phyloP scores from a whole-genome alignment of 2,888 invertebrate species.

The Eupithecia subfuscata region DNA sequence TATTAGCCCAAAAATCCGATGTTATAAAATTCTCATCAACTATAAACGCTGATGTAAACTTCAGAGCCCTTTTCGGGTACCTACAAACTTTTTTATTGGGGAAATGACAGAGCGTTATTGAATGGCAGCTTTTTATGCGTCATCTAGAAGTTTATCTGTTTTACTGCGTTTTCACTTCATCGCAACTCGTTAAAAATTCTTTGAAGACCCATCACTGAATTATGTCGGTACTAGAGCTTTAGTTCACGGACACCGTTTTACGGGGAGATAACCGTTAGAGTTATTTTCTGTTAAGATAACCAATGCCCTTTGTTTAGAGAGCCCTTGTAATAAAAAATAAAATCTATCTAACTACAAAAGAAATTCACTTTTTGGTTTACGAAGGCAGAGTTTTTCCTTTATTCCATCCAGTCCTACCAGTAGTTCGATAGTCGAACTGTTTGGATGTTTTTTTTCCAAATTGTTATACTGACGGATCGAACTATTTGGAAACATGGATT shows the following conservation, averaged over 20 bases:
- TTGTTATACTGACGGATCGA: too few species aligned
- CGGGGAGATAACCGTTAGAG: not conserved
- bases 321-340: not conserved
- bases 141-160: slow-evolving; percentile 24
- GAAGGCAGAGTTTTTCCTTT: not conserved
- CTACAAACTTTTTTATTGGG: slow-evolving; percentile 28
- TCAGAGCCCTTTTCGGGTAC: slow-evolving; percentile 14
- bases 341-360: not conserved
- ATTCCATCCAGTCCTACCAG: too few species aligned
- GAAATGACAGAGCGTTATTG: slow-evolving; percentile 32
- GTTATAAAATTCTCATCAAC: slow-evolving; percentile 26
- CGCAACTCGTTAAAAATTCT: slow-evolving; percentile 18
- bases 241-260: slow-evolving; percentile 12
- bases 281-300: slow-evolving; percentile 3
- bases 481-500: too few species aligned
- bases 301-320: not conserved
- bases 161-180: slow-evolving; percentile 22
- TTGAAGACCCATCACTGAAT: slow-evolving; percentile 16
- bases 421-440: too few species aligned
- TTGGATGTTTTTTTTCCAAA: too few species aligned
- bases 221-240: slow-evolving; percentile 5
- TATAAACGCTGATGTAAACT: slow-evolving; percentile 34
- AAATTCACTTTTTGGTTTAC: not conserved
- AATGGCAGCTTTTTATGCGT: slow-evolving; percentile 22
- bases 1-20: not conserved